Conservation (phyloP, 2,888 invertebrate species). For the Zygothrica quintamaculata region DNA sequence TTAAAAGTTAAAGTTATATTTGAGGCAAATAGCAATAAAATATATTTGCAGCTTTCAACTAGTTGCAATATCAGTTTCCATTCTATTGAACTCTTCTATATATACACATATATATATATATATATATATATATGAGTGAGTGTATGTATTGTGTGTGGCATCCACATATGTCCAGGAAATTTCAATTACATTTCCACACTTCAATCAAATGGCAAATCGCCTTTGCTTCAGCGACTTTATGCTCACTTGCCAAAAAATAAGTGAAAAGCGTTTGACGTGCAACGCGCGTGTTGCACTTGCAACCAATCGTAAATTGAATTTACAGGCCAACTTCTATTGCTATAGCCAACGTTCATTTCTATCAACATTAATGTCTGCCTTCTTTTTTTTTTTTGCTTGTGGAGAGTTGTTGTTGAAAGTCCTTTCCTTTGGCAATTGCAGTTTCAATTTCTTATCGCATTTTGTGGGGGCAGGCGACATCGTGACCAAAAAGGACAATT, state of each 20-base stretch:
- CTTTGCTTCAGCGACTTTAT: conserved; percentile 36
- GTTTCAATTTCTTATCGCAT: conserved; percentile 72
- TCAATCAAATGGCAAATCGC: conserved; percentile 69
- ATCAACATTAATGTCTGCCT: conserved; percentile 56
- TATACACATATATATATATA: too few relatives aligned
- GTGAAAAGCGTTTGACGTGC: too few relatives aligned
- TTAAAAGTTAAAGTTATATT: too few relatives aligned
- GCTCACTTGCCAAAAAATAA: conserved; percentile 39
- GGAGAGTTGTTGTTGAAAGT: conserved; percentile 19
- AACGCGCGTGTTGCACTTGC: conserved; percentile 72
- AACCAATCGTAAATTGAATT: conserved; percentile 78
- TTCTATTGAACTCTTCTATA: conserved; percentile 7
- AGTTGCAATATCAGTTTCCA: conserved; percentile 22
- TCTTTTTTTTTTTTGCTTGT: conserved; percentile 2
- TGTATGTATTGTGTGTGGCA: too few relatives aligned
- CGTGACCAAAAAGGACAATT: conserved; percentile 72
- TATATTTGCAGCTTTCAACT: not conserved
- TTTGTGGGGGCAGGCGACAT: too few relatives aligned
- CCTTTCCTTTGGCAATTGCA: conserved; percentile 69
- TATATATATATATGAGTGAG: too few relatives aligned
- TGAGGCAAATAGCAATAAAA: too few relatives aligned
- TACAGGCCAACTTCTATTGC: conserved; percentile 55
- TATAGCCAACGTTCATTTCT: too few relatives aligned
- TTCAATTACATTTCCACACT: conserved; percentile 79
- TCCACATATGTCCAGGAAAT: conserved; percentile 62